A percentile compares a stretch with the other conserved stretches of the same genome.
These are phyloP conservation scores for Drosophila pseudoananassae DNA, from an alignment of 1,140 invertebrate genomes.

Conservation along the genomic window DNA sequence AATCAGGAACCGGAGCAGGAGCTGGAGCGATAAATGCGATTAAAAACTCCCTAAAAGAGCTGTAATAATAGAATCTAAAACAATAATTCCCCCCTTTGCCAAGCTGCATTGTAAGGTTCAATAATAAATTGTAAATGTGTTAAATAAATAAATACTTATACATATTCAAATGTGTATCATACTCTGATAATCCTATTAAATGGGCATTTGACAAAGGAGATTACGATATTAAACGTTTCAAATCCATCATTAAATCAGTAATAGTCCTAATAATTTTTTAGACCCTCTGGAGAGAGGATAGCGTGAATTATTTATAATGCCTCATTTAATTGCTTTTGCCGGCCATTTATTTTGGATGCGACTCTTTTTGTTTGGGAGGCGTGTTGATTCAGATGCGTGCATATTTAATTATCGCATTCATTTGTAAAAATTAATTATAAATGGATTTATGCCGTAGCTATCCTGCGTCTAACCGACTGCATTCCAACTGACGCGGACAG, in stretches of 20 bases:
- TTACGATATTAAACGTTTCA: conserved; percentile 13
- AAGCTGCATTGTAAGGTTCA: conserved; percentile 59
- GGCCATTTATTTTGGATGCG: conserved; percentile 15
- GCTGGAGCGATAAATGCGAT: conserved; percentile 1
- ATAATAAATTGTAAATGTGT: conserved; percentile 56
- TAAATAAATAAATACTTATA: conserved; percentile 40
- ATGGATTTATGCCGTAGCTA: conserved; percentile 48
- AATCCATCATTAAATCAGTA: too few species aligned
- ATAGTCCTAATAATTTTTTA: background rate
- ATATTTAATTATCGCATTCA: conserved; percentile 58
- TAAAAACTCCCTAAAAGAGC: conserved; percentile 54
- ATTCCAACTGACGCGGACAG: conserved; percentile 7
- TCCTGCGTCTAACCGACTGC: conserved; percentile 32
- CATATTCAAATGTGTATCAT: conserved; percentile 35
- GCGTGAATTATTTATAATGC: conserved; percentile 17
- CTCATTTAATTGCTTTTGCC: conserved; percentile 26
- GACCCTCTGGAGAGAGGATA: background rate
- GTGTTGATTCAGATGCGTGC: conserved; percentile 30
- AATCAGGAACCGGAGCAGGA: conserved; percentile 8
- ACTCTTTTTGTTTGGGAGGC: conserved; percentile 1
- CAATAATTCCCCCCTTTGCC: conserved; percentile 75
- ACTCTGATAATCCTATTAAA: conserved; percentile 6
- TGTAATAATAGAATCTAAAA: conserved; percentile 79
- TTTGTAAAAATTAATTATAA: conserved; percentile 65
- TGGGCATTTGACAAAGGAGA: background rate